These are phyloP conservation scores for Tolypeutes matacus DNA, from an alignment of 2,797 vertebrate genomes.

Conservation along the genomic window DNA sequence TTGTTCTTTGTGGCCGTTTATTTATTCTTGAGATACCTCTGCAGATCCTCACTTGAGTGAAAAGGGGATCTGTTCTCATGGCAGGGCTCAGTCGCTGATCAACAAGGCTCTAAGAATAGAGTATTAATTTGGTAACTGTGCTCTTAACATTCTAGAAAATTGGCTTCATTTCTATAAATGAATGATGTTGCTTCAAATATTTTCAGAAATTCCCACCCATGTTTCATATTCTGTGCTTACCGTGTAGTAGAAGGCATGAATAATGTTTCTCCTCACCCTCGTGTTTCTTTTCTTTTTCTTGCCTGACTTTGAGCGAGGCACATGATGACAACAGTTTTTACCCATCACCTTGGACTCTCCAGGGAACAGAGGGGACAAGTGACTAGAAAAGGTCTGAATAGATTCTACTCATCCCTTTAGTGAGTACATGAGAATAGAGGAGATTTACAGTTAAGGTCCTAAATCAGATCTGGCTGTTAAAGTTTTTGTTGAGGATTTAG, in stretches of 20 bases:
- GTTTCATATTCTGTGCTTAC: conserved; percentile 20
- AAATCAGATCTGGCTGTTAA: conserved; percentile 81
- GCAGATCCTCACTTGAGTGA: conserved; percentile 71
- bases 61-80: conserved; percentile 66
- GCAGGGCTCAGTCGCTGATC: neutral
- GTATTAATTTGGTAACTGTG: neutral
- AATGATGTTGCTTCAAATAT: conserved; percentile 53
- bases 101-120: conserved; percentile 19
- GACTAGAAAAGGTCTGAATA: conserved; percentile 40
- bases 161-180: conserved; percentile 61
- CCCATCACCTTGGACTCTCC: conserved; percentile 48
- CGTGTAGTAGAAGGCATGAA: neutral
- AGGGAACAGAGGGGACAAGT: conserved; percentile 63
- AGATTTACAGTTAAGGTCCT: conserved; percentile 84
- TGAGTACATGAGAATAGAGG: conserved; percentile 63
- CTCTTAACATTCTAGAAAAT: conserved; percentile 51
- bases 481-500: conserved; percentile 87
- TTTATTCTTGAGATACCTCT: conserved; percentile 77
- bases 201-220: conserved; percentile 19
- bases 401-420: conserved; percentile 66
- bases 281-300: neutral
- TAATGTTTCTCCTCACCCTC: conserved; percentile 13
- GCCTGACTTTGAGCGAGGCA: conserved; percentile 26
- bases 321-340: conserved; percentile 38
- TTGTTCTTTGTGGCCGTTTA: conserved; percentile 71